phyloP scores from a whole-genome alignment of 92 coral and sea anemone genomes.

The Phenganax stokvisi region DNA sequence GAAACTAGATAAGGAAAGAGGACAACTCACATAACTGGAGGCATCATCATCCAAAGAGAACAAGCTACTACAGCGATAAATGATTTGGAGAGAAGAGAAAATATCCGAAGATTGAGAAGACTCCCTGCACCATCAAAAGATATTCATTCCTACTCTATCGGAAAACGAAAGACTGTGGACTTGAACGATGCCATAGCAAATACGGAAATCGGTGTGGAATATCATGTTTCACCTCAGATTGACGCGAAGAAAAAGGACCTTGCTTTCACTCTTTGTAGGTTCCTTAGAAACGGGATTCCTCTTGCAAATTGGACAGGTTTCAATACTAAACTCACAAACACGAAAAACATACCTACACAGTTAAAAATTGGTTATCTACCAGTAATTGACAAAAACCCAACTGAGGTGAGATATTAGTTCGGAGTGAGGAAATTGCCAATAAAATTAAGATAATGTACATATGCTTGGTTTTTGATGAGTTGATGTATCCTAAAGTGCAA shows the following conservation, averaged over 20 bases:
- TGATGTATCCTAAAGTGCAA: conserved; percentile 49
- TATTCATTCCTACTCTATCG: background rate
- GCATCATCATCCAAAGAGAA: too few species aligned
- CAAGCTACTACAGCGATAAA: too few species aligned
- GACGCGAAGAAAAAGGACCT: background rate
- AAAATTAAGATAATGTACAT: conserved; percentile 1
- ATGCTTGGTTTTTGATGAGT: conserved; percentile 52
- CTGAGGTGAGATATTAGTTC: background rate
- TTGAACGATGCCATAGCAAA: background rate
- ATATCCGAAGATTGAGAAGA: too few species aligned
- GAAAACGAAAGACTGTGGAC: background rate
- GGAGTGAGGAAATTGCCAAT: background rate
- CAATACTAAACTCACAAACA: conserved; percentile 43
- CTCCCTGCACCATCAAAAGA: too few species aligned
- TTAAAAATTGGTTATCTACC: background rate
- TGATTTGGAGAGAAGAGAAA: too few species aligned
- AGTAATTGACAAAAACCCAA: background rate
- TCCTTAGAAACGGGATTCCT: background rate
- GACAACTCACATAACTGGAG: too few species aligned
- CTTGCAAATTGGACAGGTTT: conserved; percentile 52
- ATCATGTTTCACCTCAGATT: background rate
- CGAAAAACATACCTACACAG: conserved; percentile 14
- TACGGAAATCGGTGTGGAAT: background rate
- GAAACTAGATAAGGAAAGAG: too few species aligned
- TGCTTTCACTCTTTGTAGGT: background rate